Evolutionary conservation across 92 coral and sea anemone species (phyloP), one percentile per base, ranked within the genome.

Genomic region (Montipora capitata): DNA sequence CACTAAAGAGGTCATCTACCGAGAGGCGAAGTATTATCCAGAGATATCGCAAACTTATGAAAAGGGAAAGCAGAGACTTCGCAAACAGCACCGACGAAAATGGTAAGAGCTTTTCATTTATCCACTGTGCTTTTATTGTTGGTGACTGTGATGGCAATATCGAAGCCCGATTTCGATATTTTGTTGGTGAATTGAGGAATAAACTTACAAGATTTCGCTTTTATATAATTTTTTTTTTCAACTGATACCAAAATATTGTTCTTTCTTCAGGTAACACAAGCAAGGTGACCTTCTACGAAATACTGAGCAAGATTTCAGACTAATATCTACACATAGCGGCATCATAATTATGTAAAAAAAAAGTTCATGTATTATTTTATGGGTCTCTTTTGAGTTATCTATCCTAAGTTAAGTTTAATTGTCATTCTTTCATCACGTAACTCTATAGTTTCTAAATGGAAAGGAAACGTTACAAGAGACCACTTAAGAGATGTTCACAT

Each of bases 11-110:
- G 81, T 91, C 89, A 16, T 90, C 93, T 3, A 76, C 96, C 2
- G 98, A 95, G 64, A 79, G 98, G n/a, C 88, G 85, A 43, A 93
- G 98, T 58, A 75, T 94, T 57, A 85, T 95, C 68, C 98, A 95
- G 92, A 77, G 94, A 79, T 95, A 95, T 78, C 89, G 95, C 48
- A 95, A 93, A 64, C 92, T 93, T 17, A 75, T 92, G 76, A 85
- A 80, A 81, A 88, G 96, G 0, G 93, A 93, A 49, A 89, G 89
- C 76, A 85, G 89, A 16, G 96, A 93, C 20, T 86, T 72, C 63
- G 78, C 64, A 13, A 74, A 78, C 64, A 84, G 82, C 12, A 74
- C 78, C 16, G 91, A 77, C 27, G 96, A 93, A 69, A 90, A 77
- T 49, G 96, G 96, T 93, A 57, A 86, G 96, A 54, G 40, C 9